Percentiles rank a stretch among this genome's conserved stretches.
Evolutionary conservation across 2,113 vertebrate genomes (phyloP).

Genomic region (Balaeniceps rex): DNA sequence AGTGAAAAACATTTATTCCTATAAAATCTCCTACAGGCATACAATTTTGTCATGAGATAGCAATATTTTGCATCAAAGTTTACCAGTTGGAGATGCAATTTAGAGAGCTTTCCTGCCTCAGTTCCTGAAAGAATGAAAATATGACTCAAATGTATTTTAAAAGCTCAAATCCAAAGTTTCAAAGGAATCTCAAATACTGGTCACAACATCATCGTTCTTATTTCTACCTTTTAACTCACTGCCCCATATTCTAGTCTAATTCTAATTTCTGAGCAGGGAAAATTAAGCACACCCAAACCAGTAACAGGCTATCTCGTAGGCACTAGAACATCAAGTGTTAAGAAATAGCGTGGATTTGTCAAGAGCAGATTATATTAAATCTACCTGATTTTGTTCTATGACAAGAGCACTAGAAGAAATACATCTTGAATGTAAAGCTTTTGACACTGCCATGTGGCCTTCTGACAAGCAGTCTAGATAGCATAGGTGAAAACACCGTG

Average conservation of each 20-base stretch:
- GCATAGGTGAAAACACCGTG: rapidly evolving
- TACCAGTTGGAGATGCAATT: not conserved
- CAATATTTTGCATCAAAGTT: not conserved
- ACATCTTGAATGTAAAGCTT: not conserved
- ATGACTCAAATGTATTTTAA: not conserved
- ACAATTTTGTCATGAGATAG: not conserved
- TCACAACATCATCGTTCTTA: not conserved
- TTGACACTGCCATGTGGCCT: not conserved
- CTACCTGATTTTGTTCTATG: not conserved
- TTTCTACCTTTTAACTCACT: not conserved
- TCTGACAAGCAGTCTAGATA: not conserved
- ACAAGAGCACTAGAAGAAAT: not conserved
- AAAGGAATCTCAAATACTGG: not conserved
- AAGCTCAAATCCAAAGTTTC: not conserved
- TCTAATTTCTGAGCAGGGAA: not conserved
- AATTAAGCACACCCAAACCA: not conserved
- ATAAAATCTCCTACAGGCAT: not conserved
- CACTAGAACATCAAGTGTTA: not conserved
- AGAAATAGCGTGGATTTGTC: rapidly evolving
- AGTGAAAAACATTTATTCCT: not conserved
- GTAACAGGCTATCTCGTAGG: no score
- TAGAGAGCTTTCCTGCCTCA: not conserved
- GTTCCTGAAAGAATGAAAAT: not conserved
- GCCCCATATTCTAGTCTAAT: not conserved
- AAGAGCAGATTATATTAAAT: not conserved